A percentile compares a stretch with the other conserved stretches of the same genome.
These are phyloP conservation scores for Origma solitaria DNA, from an alignment of 2,113 vertebrate species.

Conservation along the genomic window DNA sequence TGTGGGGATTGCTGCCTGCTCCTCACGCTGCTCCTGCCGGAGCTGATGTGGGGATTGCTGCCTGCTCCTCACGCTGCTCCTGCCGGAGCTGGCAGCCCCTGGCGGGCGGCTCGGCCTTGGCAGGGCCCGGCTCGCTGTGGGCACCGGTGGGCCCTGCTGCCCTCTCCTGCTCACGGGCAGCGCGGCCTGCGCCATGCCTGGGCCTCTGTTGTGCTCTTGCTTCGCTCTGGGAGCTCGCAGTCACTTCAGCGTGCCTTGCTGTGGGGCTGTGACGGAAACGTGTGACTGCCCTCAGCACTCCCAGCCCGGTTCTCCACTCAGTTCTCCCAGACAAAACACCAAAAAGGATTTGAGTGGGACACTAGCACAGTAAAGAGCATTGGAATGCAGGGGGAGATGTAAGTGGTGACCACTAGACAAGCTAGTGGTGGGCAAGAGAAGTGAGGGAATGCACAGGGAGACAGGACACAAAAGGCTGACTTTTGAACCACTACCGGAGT, in stretches of 20 bases:
- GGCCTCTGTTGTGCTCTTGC: fast-evolving
- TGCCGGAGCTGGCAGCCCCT: not conserved
- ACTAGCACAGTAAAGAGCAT: not conserved
- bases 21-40: fast-evolving
- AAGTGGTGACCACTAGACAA: not conserved
- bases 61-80: fast-evolving
- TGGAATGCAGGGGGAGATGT: not conserved
- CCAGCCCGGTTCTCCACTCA: not conserved
- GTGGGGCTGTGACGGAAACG: not conserved
- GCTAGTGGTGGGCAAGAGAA: not conserved
- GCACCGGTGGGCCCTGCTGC: fast-evolving
- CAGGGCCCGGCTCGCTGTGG: not conserved
- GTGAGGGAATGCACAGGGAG: not conserved
- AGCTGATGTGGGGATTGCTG: not conserved
- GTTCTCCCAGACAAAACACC: not conserved
- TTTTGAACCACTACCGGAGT: not conserved
- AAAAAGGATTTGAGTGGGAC: not conserved
- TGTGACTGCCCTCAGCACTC: not conserved
- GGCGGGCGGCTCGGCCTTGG: not conserved
- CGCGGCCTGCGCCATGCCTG: fast-evolving
- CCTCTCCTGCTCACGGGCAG: not conserved
- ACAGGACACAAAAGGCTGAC: not conserved
- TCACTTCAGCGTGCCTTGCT: not conserved
- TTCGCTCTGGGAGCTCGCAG: fast-evolving
- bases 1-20: not conserved